These are phyloP conservation scores for Dolichoris vasculosae DNA, from an alignment of 1,140 invertebrate genomes.

Conservation along the genomic window DNA sequence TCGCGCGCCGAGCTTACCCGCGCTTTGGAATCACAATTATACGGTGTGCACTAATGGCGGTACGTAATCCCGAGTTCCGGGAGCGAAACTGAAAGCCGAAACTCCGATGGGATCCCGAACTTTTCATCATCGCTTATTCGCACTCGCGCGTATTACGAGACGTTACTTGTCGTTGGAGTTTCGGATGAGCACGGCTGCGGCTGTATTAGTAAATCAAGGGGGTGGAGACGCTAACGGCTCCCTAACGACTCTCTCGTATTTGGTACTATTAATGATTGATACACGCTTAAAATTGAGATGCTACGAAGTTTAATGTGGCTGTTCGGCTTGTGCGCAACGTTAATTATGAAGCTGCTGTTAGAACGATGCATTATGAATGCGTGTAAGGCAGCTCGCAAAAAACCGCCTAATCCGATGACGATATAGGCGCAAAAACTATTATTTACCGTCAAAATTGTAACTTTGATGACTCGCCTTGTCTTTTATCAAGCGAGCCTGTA, in stretches of 20 bases:
- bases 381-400: not conserved
- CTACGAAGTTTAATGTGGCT: not conserved
- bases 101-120: not conserved
- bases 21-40: conserved; percentile 21
- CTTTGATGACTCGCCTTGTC: too few relatives aligned
- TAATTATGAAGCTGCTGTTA: conserved; percentile 13
- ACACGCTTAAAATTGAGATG: conserved; percentile 9
- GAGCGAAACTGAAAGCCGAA: not conserved
- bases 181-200: not conserved
- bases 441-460: too few relatives aligned
- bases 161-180: not conserved
- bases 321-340: not conserved
- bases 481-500: too few relatives aligned
- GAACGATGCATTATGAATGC: not conserved
- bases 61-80: not conserved
- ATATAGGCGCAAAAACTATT: not conserved
- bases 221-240: not conserved
- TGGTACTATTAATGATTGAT: conserved; percentile 30
- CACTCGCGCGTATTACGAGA: not conserved
- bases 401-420: not conserved
- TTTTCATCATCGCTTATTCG: conserved; percentile 1
- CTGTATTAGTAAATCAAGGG: not conserved
- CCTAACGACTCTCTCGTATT: not conserved
- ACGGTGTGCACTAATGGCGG: not conserved
- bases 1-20: not conserved